A percentile compares a stretch with the other conserved stretches of the same genome.
phyloP scores from a whole-genome alignment of 1,140 invertebrate species.

The Drosophila subpulchrella region DNA sequence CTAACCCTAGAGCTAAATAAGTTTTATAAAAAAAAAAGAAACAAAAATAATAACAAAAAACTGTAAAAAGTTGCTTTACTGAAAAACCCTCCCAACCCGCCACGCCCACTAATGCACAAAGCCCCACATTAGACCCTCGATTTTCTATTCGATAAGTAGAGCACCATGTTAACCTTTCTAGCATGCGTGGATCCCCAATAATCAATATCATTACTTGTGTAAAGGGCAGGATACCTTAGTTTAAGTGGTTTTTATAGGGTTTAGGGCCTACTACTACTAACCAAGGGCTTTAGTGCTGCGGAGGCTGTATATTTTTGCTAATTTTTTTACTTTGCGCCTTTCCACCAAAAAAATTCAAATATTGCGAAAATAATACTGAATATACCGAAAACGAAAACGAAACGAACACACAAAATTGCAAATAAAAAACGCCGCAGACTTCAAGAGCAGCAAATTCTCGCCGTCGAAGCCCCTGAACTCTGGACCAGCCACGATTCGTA shows the following conservation, averaged over 20 bases:
- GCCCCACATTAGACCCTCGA: neutral
- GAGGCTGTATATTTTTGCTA: conserved; percentile 33
- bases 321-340: conserved; percentile 45
- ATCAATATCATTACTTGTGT: conserved; percentile 3
- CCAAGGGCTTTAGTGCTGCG: conserved; percentile 27
- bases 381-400: conserved; percentile 15
- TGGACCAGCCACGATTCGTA: conserved; percentile 17
- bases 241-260: conserved; percentile 3
- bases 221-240: neutral
- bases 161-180: conserved; percentile 2
- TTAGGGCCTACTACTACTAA: conserved; percentile 46
- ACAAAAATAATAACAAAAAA: conserved; percentile 11
- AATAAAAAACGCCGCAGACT: conserved; percentile 54
- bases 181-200: conserved; percentile 5
- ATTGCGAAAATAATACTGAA: conserved; percentile 1
- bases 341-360: conserved; percentile 5
- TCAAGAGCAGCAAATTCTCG: conserved; percentile 58
- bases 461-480: conserved; percentile 24
- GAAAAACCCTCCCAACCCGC: neutral
- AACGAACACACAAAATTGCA: conserved; percentile 15
- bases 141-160: neutral
- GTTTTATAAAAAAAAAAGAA: conserved; percentile 42
- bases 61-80: conserved; percentile 21
- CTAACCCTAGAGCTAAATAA: conserved; percentile 45
- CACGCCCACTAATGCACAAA: conserved; percentile 15